Evolutionary conservation across 2,113 vertebrate genomes (phyloP).

Genomic region (Oplegnathus fasciatus): DNA sequence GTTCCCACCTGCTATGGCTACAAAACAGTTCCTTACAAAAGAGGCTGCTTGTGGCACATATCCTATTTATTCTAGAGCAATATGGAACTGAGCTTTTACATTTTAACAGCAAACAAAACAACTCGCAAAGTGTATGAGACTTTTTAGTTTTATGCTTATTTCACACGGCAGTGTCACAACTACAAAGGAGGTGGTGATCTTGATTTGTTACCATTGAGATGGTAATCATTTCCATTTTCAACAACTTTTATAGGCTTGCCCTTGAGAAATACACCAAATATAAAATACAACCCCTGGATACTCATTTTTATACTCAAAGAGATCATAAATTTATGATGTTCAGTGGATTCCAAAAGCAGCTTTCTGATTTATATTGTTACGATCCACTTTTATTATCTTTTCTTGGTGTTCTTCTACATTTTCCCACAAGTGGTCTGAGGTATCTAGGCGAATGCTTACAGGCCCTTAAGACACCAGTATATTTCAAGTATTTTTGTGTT

Average conservation of each 20-base stretch:
- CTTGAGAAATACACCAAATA: neutral
- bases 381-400: neutral
- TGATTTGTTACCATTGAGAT: neutral
- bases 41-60: neutral
- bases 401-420: neutral
- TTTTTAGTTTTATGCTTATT: neutral
- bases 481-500: neutral
- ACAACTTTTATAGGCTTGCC: neutral
- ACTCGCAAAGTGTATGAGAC: neutral
- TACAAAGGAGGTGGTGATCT: neutral
- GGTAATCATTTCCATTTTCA: constrained; percentile 18
- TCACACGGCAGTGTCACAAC: neutral
- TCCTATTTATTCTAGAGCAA: neutral
- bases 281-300: constrained; percentile 4
- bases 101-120: neutral
- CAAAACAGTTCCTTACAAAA: neutral
- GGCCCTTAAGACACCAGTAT: neutral
- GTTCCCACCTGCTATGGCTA: neutral
- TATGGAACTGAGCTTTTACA: neutral
- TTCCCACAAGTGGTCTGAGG: neutral
- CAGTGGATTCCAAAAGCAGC: neutral
- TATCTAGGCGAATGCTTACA: neutral
- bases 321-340: constrained; percentile 4
- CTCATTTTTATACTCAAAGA: neutral
- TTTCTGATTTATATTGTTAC: constrained; percentile 2